phyloP scores from a whole-genome alignment of 2,888 invertebrate species.

The Selenia dentaria region DNA sequence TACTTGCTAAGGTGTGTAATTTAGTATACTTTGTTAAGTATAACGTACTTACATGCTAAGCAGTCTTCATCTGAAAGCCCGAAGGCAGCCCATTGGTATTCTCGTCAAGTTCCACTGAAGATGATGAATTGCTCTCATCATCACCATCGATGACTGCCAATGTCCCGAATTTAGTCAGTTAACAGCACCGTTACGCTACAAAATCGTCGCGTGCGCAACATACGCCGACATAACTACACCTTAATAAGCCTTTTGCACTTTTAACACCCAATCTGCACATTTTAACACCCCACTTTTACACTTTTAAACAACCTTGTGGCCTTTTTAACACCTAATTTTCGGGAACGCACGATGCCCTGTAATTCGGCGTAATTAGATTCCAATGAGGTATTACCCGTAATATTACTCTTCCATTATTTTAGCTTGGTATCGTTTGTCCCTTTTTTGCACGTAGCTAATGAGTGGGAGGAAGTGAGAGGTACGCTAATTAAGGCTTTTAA shows the following conservation, averaged over 20 bases:
- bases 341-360: slow-evolving; percentile 55
- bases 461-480: slow-evolving; percentile 4
- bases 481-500: slow-evolving; percentile 13
- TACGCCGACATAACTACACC: slow-evolving; percentile 36
- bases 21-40: neutral
- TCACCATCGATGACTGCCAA: slow-evolving; percentile 5
- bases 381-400: slow-evolving; percentile 36
- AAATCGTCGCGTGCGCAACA: slow-evolving; percentile 41
- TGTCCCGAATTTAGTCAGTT: slow-evolving; percentile 19
- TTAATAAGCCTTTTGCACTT: slow-evolving; percentile 37
- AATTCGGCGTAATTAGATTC: slow-evolving; percentile 63
- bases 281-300: slow-evolving; percentile 21
- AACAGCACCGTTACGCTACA: slow-evolving; percentile 34
- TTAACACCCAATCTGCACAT: slow-evolving; percentile 30
- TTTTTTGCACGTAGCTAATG: slow-evolving; percentile 9
- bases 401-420: slow-evolving; percentile 18
- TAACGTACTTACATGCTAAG: neutral
- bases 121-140: slow-evolving; percentile 29
- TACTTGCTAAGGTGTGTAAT: neutral
- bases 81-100: slow-evolving; percentile 26
- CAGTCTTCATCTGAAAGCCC: neutral
- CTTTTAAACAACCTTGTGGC: slow-evolving; percentile 4
- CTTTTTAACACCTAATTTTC: slow-evolving; percentile 73
- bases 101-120: slow-evolving; percentile 26
- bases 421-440: slow-evolving; percentile 24